phyloP scores from a whole-genome alignment of 92 coral and sea anemone genomes.

The Porites lobata region DNA sequence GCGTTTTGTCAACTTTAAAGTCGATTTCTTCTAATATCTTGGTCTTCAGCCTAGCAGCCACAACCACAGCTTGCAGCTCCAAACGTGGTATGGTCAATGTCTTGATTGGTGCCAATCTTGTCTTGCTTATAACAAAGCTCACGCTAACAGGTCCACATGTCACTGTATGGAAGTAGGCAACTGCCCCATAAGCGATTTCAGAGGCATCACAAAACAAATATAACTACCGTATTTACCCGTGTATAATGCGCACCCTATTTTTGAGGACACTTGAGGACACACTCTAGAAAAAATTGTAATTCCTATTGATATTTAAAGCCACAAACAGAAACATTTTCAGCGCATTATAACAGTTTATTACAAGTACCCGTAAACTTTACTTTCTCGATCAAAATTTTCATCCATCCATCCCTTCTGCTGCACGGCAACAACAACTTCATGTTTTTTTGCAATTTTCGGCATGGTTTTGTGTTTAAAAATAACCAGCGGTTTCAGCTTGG shows the following conservation, averaged over 20 bases:
- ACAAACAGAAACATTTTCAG: no score
- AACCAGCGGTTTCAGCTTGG: background rate
- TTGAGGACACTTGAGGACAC: no score
- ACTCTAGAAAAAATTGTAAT: no score
- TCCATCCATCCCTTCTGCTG: background rate
- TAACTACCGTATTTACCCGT: no score
- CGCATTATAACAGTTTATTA: no score
- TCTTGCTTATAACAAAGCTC: constrained; percentile 23
- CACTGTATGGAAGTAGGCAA: no score
- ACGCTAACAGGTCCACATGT: background rate
- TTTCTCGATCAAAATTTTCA: no score
- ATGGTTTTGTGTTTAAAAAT: constrained; percentile 1
- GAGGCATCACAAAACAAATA: no score
- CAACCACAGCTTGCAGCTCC: constrained; percentile 54
- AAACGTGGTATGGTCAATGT: constrained; percentile 44
- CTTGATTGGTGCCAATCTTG: constrained; percentile 43
- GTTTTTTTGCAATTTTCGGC: background rate
- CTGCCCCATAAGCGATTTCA: no score
- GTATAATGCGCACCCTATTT: no score
- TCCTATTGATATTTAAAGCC: no score
- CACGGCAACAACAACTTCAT: background rate
- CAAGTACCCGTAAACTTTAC: no score
- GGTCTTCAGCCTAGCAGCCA: constrained; percentile 41
- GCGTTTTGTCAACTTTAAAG: constrained; percentile 14
- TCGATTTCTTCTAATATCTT: constrained; percentile 23